Conservation (phyloP, 1,140 invertebrate genomes). For the Cecropterus lyciades region DNA sequence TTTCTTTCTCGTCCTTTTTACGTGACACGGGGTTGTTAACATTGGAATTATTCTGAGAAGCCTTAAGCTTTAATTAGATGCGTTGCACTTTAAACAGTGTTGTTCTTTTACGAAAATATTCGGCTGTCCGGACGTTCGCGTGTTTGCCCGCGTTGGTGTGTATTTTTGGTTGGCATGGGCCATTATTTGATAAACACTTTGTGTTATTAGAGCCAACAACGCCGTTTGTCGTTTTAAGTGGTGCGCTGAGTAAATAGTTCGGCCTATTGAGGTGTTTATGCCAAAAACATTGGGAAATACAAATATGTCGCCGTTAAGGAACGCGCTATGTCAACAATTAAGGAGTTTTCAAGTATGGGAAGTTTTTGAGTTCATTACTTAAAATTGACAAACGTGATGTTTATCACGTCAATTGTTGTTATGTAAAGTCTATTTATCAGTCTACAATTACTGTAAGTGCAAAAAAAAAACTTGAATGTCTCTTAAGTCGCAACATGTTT, state of each 20-base stretch:
- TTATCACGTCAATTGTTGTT: background rate
- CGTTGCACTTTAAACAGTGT: slow-evolving; percentile 37
- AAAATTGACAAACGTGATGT: background rate
- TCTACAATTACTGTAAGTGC: no score
- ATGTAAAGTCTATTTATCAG: no score
- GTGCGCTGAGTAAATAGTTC: slow-evolving; percentile 41
- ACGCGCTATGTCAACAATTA: slow-evolving; percentile 20
- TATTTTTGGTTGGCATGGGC: slow-evolving; percentile 25
- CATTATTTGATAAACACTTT: slow-evolving; percentile 42
- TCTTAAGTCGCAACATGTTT: no score
- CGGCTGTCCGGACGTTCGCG: slow-evolving; percentile 32
- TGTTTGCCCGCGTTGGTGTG: slow-evolving; percentile 34
- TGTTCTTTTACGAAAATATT: slow-evolving; percentile 55
- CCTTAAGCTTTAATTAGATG: slow-evolving; percentile 52
- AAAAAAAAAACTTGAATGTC: no score
- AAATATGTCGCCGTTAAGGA: slow-evolving; percentile 31
- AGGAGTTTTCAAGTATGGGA: slow-evolving; percentile 1
- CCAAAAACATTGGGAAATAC: slow-evolving; percentile 42
- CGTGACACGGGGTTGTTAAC: slow-evolving; percentile 50
- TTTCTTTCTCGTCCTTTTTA: slow-evolving; percentile 38
- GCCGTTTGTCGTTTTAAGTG: slow-evolving; percentile 46
- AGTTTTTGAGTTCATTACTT: slow-evolving; percentile 1
- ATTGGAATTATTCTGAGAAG: slow-evolving; percentile 53
- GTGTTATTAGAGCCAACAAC: slow-evolving; percentile 48
- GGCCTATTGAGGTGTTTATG: slow-evolving; percentile 34